Conservation (phyloP, 1,140 invertebrate species). For the Lysiphlebus fabarum region DNA sequence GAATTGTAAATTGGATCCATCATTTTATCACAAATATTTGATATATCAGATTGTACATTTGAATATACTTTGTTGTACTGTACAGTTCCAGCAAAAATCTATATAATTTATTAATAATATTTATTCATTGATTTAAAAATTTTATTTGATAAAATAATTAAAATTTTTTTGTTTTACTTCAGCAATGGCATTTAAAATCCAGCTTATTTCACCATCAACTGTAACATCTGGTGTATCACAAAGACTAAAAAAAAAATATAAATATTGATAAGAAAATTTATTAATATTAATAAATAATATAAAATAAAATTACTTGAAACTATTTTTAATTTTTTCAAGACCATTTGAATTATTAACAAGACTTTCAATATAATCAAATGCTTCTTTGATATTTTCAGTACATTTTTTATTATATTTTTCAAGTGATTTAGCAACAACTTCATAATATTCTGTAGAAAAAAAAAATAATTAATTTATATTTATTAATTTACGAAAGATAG, state of each 20-base stretch:
- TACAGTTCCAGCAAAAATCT: too few relatives aligned
- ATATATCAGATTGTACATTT: too few relatives aligned
- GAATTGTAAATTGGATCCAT: too few relatives aligned
- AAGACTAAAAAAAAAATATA: not conserved
- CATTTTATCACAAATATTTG: too few relatives aligned
- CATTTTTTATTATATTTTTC: slow-evolving; percentile 39
- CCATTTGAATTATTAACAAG: slow-evolving; percentile 37
- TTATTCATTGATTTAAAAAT: too few relatives aligned
- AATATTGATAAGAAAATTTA: not conserved
- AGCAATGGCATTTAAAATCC: too few relatives aligned
- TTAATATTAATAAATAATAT: not conserved
- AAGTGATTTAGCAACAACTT: slow-evolving; percentile 39
- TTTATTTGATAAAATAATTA: too few relatives aligned
- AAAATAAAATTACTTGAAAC: slow-evolving; percentile 41
- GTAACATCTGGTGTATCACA: not conserved
- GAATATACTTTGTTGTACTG: too few relatives aligned
- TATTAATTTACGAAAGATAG: not conserved
- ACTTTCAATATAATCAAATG: slow-evolving; percentile 55
- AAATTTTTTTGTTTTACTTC: too few relatives aligned
- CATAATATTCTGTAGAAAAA: slow-evolving; percentile 44
- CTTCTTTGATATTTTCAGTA: slow-evolving; percentile 46
- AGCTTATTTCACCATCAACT: too few relatives aligned
- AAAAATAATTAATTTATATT: slow-evolving; percentile 13
- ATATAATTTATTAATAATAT: too few relatives aligned
- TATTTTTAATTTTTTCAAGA: slow-evolving; percentile 32